These are phyloP conservation scores for Mastomys natalensis DNA, from an alignment of 2,113 vertebrate species.

Conservation along the genomic window DNA sequence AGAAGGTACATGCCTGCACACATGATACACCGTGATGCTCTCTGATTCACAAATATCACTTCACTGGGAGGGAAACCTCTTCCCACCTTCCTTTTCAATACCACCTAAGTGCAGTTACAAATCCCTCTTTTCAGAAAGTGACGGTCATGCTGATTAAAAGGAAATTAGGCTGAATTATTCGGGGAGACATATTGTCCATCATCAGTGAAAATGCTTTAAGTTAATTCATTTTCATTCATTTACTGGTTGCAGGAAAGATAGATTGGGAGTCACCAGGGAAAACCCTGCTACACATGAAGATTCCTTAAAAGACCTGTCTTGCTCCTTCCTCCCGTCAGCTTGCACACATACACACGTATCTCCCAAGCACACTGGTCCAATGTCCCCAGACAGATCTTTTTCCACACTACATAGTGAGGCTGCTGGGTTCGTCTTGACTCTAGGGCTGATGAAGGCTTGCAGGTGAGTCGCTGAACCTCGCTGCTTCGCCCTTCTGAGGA, in stretches of 20 bases:
- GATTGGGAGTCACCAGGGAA: slow-evolving; percentile 36
- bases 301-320: slow-evolving; percentile 23
- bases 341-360: background rate
- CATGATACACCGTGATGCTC: background rate
- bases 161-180: slow-evolving; percentile 60
- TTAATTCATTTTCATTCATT: slow-evolving; percentile 63
- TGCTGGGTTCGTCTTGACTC: background rate
- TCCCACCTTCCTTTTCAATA: background rate
- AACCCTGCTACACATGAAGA: background rate
- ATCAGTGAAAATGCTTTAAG: slow-evolving; percentile 55
- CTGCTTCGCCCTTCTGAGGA: background rate
- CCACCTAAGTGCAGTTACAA: slow-evolving; percentile 52
- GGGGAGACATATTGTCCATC: slow-evolving; percentile 71
- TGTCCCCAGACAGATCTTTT: slow-evolving; percentile 74
- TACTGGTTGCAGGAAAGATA: slow-evolving; percentile 67
- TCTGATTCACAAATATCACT: slow-evolving; percentile 31
- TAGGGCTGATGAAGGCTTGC: background rate
- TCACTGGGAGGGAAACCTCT: background rate
- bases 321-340: slow-evolving; percentile 19
- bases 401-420: slow-evolving; percentile 68
- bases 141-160: slow-evolving; percentile 62
- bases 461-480: background rate
- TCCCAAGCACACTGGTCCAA: background rate
- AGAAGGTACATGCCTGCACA: background rate
- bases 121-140: slow-evolving; percentile 46